Evolutionary conservation across 1,140 invertebrate species (phyloP).

Genomic region (Lordiphosa clarofinis): DNA sequence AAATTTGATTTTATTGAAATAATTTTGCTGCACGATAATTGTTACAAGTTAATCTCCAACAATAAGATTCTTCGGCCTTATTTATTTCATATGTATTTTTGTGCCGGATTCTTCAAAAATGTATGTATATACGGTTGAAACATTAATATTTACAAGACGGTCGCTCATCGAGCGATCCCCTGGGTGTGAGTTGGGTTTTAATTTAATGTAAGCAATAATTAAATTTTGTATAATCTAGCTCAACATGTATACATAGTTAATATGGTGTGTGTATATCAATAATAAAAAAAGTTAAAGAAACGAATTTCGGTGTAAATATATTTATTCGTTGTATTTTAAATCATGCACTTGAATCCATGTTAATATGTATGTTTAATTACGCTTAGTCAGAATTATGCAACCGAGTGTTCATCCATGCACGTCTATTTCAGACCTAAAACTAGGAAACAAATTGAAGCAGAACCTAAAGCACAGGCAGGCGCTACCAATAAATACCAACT

Average conservation of each 20-base stretch:
- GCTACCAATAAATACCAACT: conserved; percentile 42
- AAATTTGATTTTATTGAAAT: too few species aligned
- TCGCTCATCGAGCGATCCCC: conserved; percentile 18
- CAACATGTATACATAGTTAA: conserved; percentile 69
- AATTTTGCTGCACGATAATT: conserved; percentile 64
- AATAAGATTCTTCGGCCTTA: conserved; percentile 66
- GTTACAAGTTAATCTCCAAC: conserved; percentile 72
- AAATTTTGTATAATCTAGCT: conserved; percentile 70
- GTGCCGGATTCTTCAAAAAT: conserved; percentile 49
- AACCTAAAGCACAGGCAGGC: conserved; percentile 49
- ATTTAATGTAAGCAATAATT: conserved; percentile 70
- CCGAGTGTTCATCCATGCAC: conserved; percentile 40
- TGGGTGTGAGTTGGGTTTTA: conserved; percentile 61
- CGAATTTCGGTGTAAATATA: conserved; percentile 68
- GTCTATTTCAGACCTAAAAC: conserved; percentile 52
- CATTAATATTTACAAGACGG: conserved; percentile 60
- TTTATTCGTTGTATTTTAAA: conserved; percentile 78
- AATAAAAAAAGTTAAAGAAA: conserved; percentile 66
- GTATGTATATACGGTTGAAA: conserved; percentile 54
- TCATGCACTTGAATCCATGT: conserved; percentile 59
- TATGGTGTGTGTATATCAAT: conserved; percentile 64
- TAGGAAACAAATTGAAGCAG: conserved; percentile 47
- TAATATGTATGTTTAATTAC: conserved; percentile 54
- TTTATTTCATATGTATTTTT: conserved; percentile 36
- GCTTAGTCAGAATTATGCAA: conserved; percentile 48